Evolutionary conservation across 2,113 vertebrate genomes (phyloP).

Genomic region (Myotis lucifugus): DNA sequence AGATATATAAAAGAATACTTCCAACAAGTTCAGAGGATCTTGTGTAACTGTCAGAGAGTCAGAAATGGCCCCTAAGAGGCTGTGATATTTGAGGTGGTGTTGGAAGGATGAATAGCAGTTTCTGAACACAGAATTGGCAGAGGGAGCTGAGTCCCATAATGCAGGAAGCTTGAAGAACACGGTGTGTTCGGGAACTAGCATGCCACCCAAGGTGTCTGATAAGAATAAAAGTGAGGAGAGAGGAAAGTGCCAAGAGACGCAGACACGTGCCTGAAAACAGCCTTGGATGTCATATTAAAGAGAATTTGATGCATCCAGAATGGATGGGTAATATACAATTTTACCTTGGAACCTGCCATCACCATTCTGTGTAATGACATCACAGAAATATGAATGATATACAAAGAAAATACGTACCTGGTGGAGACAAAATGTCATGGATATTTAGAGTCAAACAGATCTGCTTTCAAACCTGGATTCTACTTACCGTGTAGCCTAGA

Average conservation of each 20-base stretch:
- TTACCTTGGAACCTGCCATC: neutral
- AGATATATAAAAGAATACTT: neutral
- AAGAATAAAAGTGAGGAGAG: neutral
- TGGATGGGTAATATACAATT: neutral
- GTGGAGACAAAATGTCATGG: neutral
- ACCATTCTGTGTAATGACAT: neutral
- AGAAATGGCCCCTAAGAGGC: neutral
- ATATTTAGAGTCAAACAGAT: neutral
- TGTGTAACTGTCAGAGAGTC: neutral
- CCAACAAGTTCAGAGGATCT: neutral
- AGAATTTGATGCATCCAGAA: neutral
- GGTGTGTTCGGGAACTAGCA: no score
- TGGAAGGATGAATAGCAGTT: neutral
- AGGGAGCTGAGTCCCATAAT: neutral
- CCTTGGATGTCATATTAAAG: neutral
- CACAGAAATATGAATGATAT: neutral
- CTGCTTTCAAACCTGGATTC: neutral
- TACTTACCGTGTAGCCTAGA: neutral
- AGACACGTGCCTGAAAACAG: neutral
- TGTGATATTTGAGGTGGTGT: neutral
- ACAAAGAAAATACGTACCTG: neutral
- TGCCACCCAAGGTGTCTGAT: neutral
- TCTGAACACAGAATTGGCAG: neutral
- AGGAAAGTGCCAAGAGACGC: neutral
- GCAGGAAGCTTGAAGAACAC: neutral